Base-by-base conservation (phyloP, 1,140 invertebrate genomes). In the Ips nitidus region DNA sequence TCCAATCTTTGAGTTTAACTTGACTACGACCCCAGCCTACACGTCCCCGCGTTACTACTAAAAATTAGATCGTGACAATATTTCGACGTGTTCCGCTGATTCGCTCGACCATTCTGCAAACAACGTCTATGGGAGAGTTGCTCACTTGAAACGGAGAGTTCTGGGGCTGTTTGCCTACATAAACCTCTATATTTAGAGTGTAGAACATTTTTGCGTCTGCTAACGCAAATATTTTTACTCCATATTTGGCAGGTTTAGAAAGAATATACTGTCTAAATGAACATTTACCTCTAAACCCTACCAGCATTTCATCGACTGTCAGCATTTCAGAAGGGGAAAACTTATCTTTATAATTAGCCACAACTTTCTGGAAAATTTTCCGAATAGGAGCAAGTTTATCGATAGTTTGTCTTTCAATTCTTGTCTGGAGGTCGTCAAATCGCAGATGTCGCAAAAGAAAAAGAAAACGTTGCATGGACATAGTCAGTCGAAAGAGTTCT, bases 281-380 rank as follows among this genome's bases (percentile, higher is more conserved):
- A 75, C 81, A 83, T 39, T 76, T 67, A 39, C 81, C 82, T 59
- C 79, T 58, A 70, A 82, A 83, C 6, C 66, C 66, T 63, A 76
- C 65, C 2, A 84, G 72, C 72, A 78, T 81, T 72, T 84, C 80
- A 71, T 84, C 81, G 40, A 82, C 77, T n/a, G 77, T 81, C 4
- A 80, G 68, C 36, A 74, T 73, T 69, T 79, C 75, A 55, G 70
- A 65, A n/a, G 73, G 63, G 43, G 71, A 69, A 60, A 79, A 81
- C 2, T 73, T 77, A 80, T 77, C 73, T 53, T 79, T 66, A 71
- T 77, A 82, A 3, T 76, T 80, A 6, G 70, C 2, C 7, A 78
- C 74, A 68, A 82, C 80, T 4, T 57, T 52, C 57, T 81, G 75
- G 72, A 79, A 82, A 4, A 81, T n/a, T 50, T 78, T 68, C 47